These are phyloP conservation scores for Agriopis leucophaearia DNA, from an alignment of 2,888 invertebrate genomes.

Conservation along the genomic window DNA sequence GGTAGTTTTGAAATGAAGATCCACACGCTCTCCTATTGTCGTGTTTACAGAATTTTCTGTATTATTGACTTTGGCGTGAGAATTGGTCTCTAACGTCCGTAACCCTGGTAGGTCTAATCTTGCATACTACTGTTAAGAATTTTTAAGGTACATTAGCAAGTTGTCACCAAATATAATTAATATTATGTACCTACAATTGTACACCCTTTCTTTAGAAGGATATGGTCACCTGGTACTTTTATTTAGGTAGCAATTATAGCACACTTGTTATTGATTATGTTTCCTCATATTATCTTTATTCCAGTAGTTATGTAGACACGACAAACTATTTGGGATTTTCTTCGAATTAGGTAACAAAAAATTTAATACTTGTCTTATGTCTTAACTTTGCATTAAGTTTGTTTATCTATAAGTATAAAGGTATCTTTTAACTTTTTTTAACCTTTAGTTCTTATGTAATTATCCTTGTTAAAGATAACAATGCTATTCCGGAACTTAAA, in stretches of 20 bases:
- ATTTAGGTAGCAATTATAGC: neutral
- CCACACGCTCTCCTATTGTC: constrained; percentile 66
- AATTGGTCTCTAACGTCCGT: constrained; percentile 81
- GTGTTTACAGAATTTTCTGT: constrained; percentile 79
- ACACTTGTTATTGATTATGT: neutral
- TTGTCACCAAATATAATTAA: neutral
- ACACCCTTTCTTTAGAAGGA: neutral
- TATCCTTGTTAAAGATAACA: constrained; percentile 35
- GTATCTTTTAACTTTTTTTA: neutral
- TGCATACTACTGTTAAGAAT: constrained; percentile 77
- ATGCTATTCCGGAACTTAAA: constrained; percentile 45
- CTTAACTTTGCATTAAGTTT: too few species aligned
- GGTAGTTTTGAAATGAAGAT: constrained; percentile 69
- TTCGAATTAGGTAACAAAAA: too few species aligned
- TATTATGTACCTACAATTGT: too few species aligned
- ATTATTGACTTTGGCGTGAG: constrained; percentile 84
- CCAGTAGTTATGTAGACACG: too few species aligned
- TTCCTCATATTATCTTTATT: too few species aligned
- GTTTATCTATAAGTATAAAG: too few species aligned
- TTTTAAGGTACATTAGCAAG: constrained; percentile 38
- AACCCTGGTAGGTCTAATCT: constrained; percentile 80
- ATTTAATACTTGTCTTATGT: too few species aligned
- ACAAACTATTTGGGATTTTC: too few species aligned
- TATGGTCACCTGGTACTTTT: neutral
- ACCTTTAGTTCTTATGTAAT: neutral